Conservation (phyloP, 1,140 invertebrate genomes). For the Apis mellifera region DNA sequence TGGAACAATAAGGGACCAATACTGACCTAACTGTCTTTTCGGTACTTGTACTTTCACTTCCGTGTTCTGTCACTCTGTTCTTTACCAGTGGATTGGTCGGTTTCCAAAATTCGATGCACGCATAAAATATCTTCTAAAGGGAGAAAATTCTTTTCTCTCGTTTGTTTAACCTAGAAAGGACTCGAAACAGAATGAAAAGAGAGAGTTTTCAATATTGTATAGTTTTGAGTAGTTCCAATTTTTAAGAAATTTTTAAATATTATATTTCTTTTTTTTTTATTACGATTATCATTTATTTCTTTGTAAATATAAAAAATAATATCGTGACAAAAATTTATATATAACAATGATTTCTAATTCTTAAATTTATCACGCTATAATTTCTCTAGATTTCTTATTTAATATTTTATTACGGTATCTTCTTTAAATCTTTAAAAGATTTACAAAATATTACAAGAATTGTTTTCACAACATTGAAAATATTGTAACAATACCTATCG, state of each 20-base stretch:
- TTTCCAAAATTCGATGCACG: neutral
- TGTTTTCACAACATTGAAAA: neutral
- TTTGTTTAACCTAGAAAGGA: neutral
- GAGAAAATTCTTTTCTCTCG: neutral
- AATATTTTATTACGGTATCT: no score
- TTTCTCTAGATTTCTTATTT: no score
- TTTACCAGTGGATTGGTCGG: no score
- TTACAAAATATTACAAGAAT: no score
- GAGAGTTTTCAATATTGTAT: neutral
- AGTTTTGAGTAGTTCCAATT: neutral
- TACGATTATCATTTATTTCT: no score
- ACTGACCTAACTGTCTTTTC: slow-evolving; percentile 50
- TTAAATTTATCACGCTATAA: no score
- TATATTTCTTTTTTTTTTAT: no score
- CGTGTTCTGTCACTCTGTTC: no score
- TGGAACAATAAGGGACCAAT: slow-evolving; percentile 60
- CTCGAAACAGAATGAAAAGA: neutral
- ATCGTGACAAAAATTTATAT: no score
- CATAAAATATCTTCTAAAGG: neutral
- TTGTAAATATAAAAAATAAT: no score
- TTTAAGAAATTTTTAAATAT: neutral
- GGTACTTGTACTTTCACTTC: neutral
- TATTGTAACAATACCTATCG: neutral
- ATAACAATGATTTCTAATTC: no score
- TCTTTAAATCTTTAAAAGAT: no score